phyloP scores from a whole-genome alignment of 2,797 vertebrate genomes.

The Moxostoma hubbsi region DNA sequence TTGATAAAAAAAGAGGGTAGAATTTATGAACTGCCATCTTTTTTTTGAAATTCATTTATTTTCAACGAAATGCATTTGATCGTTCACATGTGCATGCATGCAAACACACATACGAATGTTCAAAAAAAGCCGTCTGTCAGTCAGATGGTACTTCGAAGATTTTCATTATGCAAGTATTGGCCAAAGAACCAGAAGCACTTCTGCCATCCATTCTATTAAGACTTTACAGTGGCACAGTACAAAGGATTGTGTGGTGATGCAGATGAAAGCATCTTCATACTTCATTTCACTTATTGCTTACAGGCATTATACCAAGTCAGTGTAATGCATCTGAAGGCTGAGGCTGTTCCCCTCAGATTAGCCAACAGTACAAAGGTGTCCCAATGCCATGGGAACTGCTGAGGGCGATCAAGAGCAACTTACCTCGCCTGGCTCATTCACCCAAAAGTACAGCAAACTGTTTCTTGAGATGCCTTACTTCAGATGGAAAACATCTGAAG shows the following conservation, averaged over 20 bases:
- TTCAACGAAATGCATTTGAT: no score
- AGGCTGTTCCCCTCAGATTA: slow-evolving; percentile 18
- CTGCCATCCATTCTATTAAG: not conserved
- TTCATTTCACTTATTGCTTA: slow-evolving; percentile 38
- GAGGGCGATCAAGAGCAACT: not conserved
- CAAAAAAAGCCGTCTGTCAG: no score
- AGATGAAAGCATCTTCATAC: slow-evolving; percentile 40
- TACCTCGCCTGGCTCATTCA: not conserved
- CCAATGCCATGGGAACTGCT: no score
- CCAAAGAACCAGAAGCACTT: no score
- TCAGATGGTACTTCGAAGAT: no score
- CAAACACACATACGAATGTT: no score
- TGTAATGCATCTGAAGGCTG: slow-evolving; percentile 30
- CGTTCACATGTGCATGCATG: no score
- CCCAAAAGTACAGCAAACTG: not conserved
- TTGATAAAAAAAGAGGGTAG: not conserved
- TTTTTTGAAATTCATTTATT: no score
- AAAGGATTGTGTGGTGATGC: slow-evolving; percentile 20
- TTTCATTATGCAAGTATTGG: no score
- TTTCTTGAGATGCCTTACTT: slow-evolving; percentile 7
- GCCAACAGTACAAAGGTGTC: slow-evolving; percentile 32
- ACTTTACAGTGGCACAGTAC: not conserved
- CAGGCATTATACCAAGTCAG: slow-evolving; percentile 8
- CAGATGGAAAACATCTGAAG: slow-evolving; percentile 4
- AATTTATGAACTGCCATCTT: no score